Conservation (phyloP, 2,888 invertebrate species). For the Macroteleia sp. region DNA sequence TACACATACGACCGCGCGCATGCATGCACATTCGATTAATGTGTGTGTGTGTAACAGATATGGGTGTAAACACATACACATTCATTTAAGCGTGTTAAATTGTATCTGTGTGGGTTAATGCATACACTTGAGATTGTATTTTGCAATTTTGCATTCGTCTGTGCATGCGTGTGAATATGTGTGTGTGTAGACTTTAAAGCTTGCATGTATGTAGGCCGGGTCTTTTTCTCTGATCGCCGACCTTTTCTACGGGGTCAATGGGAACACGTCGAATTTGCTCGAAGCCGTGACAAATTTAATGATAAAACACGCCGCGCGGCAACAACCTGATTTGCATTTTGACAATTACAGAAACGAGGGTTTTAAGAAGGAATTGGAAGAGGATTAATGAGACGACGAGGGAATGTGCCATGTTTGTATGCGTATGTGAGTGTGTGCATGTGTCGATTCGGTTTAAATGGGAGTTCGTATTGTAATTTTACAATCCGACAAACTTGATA, state of each 20-base stretch:
- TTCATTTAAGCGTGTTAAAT: too few relatives aligned
- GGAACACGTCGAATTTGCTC: slow-evolving; percentile 53
- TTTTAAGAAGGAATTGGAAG: slow-evolving; percentile 23
- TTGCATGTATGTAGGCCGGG: too few relatives aligned
- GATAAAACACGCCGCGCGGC: slow-evolving; percentile 54
- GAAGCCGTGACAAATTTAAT: slow-evolving; percentile 56
- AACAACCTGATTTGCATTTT: slow-evolving; percentile 61
- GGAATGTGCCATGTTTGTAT: slow-evolving; percentile 1
- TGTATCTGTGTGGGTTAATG: too few relatives aligned
- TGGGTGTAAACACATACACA: too few relatives aligned
- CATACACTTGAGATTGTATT: slow-evolving; percentile 4
- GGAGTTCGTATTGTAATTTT: neutral
- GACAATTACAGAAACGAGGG: slow-evolving; percentile 50
- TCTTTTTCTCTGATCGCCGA: slow-evolving; percentile 52
- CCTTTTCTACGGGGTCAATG: slow-evolving; percentile 45
- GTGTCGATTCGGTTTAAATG: neutral
- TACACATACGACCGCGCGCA: neutral
- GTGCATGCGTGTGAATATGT: neutral
- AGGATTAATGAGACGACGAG: slow-evolving; percentile 41
- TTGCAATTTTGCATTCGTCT: neutral
- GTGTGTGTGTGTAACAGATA: neutral
- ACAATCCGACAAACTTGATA: too few relatives aligned
- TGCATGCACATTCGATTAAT: neutral
- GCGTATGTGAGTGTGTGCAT: too few relatives aligned
- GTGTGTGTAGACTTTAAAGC: too few relatives aligned